Evolutionary conservation across 2,797 vertebrate genomes (phyloP), one percentile per base, ranked within the genome.

Genomic region (Parotocinclus haroldoi): DNA sequence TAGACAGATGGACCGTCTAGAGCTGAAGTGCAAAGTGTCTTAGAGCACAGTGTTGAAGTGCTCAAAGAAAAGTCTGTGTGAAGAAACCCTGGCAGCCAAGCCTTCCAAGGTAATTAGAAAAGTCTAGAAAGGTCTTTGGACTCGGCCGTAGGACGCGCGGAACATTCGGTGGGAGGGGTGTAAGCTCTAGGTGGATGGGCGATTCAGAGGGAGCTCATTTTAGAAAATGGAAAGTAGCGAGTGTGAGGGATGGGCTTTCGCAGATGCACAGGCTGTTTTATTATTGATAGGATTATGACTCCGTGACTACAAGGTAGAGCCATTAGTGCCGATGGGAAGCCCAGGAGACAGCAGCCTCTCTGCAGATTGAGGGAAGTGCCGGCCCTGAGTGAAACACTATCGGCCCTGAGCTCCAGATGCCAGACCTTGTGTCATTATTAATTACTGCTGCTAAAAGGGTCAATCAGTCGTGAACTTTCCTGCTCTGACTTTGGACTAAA

Each of bases 231-330:
- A 72, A 79, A 81, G 72, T 68, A 69, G 75, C 1, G 50, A 66
- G 38, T 18, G 55, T 66, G 70, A 56, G 59, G 58, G 77, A 68
- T 66, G 75, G 59, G 60, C 78, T 79, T 81, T 59, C 76, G 66
- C 69, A 79, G 79, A 87, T 80, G 80, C 80, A 71, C 61, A 73
- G 36, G 58, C 78, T 84, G 68, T 77, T 89, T 83, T 79, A 87
- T 88, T 85, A 88, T 87, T 88, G 82, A 88, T 86, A 50, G 79
- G 83, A 87, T 87, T 83, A 83, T 78, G 78, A 78, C 82, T 78
- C 80, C 48, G 82, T 85, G 82, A 86, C 86, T 82, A 80, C 77
- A 73, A 80, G 80, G 77, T 37, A 69, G 76, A 72, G 78, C 77
- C 80, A 84, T 83, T 84, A 83, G 78, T 54, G 51, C 61, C 66